Evolutionary conservation across 2,888 invertebrate species (phyloP), one percentile per base, ranked within the genome.

Genomic region (Andrena minutula): DNA sequence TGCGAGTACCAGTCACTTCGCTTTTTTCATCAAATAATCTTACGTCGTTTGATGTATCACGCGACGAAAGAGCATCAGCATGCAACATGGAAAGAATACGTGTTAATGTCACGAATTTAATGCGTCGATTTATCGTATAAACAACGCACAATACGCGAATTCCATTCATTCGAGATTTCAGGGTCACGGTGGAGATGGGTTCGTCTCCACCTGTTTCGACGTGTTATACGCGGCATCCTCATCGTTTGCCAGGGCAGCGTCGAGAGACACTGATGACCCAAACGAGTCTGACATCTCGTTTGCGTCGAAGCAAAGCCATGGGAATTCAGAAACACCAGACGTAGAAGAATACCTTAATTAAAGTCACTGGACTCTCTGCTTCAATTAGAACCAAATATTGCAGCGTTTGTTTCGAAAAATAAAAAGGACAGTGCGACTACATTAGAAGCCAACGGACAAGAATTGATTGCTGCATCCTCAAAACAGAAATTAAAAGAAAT

Each of bases 151-250:
- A 63, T 66, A n/a, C 26, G 1, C 32, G 12, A 28, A 32, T 75
- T 47, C 53, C 80, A 80, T 82, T 82, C 82, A 82, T 58, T 66
- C 79, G 75, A 5, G 23, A 41, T 68, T 69, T 80, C 82, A 82
- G 51, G 72, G 75, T 80, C 51, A 79, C 66, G 23, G 5, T 0
- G 7, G n/a, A 56, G 12, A 49, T 32, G 32, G 26, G 47, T 71
- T 58, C 66, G 35, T 32, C 26, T 75, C 75, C 72, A 75, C 79
- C 66, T 77, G 75, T 75, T 79, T 72, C 41, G 56, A 16, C 51
- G 41, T 16, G 74, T 64, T 77, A 28, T 47, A 41, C 23, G 28
- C 49, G 65, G 71, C 77, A 64, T 63, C 26, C 41, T 35, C 65
- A 28, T 68, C 51, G 10, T 78, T 69, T 69, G 73, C 64, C 64